phyloP scores from a whole-genome alignment of 2,888 invertebrate species.

The Eristalinus aeneus region DNA sequence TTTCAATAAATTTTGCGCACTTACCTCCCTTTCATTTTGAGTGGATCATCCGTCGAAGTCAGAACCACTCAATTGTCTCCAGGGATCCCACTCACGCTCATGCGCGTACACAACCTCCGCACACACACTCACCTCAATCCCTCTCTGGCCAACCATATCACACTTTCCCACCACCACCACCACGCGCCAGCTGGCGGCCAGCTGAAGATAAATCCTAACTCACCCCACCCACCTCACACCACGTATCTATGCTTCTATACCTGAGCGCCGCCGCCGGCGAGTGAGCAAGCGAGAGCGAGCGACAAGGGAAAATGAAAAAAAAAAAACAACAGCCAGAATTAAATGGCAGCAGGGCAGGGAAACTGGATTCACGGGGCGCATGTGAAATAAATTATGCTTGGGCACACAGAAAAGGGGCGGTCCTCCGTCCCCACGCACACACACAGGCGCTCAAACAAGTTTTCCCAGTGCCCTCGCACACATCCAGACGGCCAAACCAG shows the following conservation, averaged over 20 bases:
- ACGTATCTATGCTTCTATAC: conserved; percentile 37
- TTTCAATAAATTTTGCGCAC: not conserved
- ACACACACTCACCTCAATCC: not conserved
- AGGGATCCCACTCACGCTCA: not conserved
- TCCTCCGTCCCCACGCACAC: conserved; percentile 19
- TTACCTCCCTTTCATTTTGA: not conserved
- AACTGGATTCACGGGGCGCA: conserved; percentile 58
- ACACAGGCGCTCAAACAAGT: conserved; percentile 45
- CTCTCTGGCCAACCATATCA: conserved; percentile 54
- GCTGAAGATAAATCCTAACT: conserved; percentile 63
- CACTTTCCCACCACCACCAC: conserved; percentile 24
- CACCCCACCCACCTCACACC: conserved; percentile 61
- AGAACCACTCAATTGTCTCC: conserved; percentile 31
- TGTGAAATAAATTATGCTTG: conserved; percentile 58
- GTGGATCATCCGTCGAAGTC: not conserved
- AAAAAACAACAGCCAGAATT: not conserved
- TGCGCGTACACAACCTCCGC: not conserved
- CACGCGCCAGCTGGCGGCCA: conserved; percentile 4
- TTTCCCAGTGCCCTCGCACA: conserved; percentile 35
- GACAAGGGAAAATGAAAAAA: not conserved
- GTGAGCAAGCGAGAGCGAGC: conserved; percentile 2
- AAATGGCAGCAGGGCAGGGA: not conserved
- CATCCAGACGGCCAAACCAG: not conserved
- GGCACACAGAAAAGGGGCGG: conserved; percentile 44
- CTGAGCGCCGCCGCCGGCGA: conserved; percentile 9